phyloP scores from a whole-genome alignment of 2,888 invertebrate genomes.

The Ganaspis brasiliensis region DNA sequence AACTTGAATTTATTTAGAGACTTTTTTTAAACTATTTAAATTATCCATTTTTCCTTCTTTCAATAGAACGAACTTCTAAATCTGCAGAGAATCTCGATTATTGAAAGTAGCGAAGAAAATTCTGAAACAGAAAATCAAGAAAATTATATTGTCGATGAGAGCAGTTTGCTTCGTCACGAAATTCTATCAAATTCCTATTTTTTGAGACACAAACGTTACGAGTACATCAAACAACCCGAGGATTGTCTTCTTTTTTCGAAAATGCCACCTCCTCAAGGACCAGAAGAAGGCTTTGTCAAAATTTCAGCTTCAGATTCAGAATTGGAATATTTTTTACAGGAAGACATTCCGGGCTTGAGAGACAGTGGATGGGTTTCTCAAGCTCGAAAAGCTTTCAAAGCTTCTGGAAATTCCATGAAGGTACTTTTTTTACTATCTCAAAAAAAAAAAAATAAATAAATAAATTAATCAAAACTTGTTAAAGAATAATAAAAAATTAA shows the following conservation, averaged over 20 bases:
- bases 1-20: neutral
- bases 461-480: no score
- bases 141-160: constrained; percentile 70
- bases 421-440: no score
- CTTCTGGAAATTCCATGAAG: constrained; percentile 67
- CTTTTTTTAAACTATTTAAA: neutral
- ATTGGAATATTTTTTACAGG: constrained; percentile 67
- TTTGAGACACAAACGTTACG: constrained; percentile 63
- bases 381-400: constrained; percentile 70
- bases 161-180: constrained; percentile 70
- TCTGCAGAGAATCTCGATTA: constrained; percentile 67
- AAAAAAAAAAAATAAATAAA: no score
- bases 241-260: constrained; percentile 69
- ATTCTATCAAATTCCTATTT: constrained; percentile 73
- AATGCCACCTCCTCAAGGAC: constrained; percentile 67
- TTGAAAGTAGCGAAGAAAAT: constrained; percentile 61
- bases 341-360: constrained; percentile 71
- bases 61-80: constrained; percentile 70
- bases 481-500: neutral
- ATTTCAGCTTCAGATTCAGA: constrained; percentile 63
- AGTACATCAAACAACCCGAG: constrained; percentile 63
- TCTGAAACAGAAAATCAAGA: constrained; percentile 54
- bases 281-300: constrained; percentile 45
- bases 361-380: constrained; percentile 75
- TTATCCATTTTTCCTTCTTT: constrained; percentile 23